Evolutionary conservation across 2,113 vertebrate genomes (phyloP).

Genomic region (Falcunculus frontatus): DNA sequence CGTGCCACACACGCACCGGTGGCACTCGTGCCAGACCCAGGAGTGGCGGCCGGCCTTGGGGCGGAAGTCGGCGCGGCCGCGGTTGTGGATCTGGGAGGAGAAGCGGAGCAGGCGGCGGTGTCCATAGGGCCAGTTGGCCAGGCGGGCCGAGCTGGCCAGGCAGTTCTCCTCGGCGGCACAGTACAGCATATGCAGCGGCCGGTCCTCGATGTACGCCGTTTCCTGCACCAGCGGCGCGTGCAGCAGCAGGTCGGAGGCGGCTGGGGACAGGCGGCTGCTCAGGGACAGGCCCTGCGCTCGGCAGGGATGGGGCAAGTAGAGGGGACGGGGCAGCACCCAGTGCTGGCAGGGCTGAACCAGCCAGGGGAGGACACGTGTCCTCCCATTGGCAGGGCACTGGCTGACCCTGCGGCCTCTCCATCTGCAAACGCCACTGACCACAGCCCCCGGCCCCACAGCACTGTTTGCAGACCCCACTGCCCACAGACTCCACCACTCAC

Average conservation of each 20-base stretch:
- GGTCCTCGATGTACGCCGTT: constrained; percentile 94
- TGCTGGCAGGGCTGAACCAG: not conserved
- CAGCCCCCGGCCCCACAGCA: not conserved
- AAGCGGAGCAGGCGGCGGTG: constrained; percentile 95
- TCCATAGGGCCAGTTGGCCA: constrained; percentile 95
- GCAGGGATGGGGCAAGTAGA: not conserved
- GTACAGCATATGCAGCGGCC: constrained; percentile 96
- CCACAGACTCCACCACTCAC: rapidly evolving
- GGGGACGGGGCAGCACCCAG: rapidly evolving
- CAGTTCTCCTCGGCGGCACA: constrained; percentile 95
- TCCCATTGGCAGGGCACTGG: rapidly evolving
- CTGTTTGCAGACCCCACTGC: too few relatives aligned
- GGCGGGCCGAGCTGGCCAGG: constrained; percentile 84
- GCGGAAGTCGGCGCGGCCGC: constrained; percentile 91
- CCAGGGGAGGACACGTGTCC: rapidly evolving
- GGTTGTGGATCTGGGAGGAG: constrained; percentile 98
- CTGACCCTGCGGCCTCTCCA: too few relatives aligned
- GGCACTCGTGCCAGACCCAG: constrained; percentile 98
- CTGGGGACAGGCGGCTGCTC: constrained; percentile 58
- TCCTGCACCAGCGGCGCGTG: constrained; percentile 89
- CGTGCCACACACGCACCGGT: constrained; percentile 71
- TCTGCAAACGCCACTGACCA: not conserved
- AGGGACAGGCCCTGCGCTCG: not conserved
- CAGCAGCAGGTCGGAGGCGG: constrained; percentile 90
- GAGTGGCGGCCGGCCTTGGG: constrained; percentile 95